Conservation (phyloP, 1,140 invertebrate species). For the Drosophila sp. region DNA sequence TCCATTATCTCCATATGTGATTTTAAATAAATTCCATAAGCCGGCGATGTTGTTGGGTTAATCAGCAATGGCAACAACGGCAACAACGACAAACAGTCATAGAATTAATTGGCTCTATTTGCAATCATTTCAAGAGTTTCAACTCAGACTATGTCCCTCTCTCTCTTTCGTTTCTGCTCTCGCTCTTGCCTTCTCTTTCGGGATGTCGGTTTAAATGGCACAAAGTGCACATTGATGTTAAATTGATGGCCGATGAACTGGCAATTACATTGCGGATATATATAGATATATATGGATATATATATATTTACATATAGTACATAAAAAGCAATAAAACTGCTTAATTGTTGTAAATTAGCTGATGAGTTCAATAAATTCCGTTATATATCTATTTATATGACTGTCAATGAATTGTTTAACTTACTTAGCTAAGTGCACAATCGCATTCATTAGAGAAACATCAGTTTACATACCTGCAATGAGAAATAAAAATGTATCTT, state of each 20-base stretch:
- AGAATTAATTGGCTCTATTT: slow-evolving; percentile 54
- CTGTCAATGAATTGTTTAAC: neutral
- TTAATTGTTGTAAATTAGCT: slow-evolving; percentile 76
- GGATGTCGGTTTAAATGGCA: slow-evolving; percentile 36
- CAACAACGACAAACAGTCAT: slow-evolving; percentile 13
- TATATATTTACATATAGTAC: slow-evolving; percentile 8
- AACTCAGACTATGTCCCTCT: slow-evolving; percentile 2
- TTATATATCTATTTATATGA: slow-evolving; percentile 1
- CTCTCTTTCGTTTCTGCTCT: neutral
- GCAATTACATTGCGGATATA: slow-evolving; percentile 54
- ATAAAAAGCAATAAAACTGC: slow-evolving; percentile 40
- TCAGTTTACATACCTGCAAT: slow-evolving; percentile 67
- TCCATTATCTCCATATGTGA: slow-evolving; percentile 41
- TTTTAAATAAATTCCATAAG: slow-evolving; percentile 63
- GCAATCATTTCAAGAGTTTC: slow-evolving; percentile 40
- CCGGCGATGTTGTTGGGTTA: slow-evolving; percentile 40
- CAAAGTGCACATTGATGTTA: slow-evolving; percentile 56
- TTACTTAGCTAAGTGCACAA: neutral
- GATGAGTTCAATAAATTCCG: slow-evolving; percentile 41
- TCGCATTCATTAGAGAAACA: neutral
- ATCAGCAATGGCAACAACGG: slow-evolving; percentile 31
- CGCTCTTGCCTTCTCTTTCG: neutral
- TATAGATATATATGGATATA: slow-evolving; percentile 36
- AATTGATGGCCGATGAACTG: slow-evolving; percentile 53
- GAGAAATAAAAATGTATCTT: slow-evolving; percentile 24